Conservation (phyloP, 2,113 vertebrate genomes). For the Lepidothrix coronata region DNA sequence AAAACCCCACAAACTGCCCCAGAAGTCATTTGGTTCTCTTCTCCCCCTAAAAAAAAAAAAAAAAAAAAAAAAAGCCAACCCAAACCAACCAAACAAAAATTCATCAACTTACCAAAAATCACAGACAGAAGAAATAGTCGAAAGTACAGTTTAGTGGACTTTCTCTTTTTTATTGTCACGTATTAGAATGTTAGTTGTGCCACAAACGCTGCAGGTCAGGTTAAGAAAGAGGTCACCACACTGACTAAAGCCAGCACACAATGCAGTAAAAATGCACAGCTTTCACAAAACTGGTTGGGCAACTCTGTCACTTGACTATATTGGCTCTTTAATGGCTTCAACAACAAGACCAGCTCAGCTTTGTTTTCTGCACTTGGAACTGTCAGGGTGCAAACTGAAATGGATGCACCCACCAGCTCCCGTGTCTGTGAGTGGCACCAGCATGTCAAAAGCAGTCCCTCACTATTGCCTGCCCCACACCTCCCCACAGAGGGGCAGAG, state of each 20-base stretch:
- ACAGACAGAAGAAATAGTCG: neutral
- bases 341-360: neutral
- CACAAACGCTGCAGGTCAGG: neutral
- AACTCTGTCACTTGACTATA: conserved; percentile 37
- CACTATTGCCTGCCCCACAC: neutral
- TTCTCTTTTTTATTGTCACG: neutral
- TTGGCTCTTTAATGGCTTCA: neutral
- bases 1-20: neutral
- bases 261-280: neutral
- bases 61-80: neutral
- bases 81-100: neutral
- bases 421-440: fast-evolving
- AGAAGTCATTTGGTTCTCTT: neutral
- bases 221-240: neutral
- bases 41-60: neutral
- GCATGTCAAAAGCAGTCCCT: neutral
- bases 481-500: neutral
- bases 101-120: neutral
- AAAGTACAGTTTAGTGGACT: neutral
- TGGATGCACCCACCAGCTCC: neutral
- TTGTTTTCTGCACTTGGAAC: neutral
- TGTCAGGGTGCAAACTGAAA: neutral
- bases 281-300: conserved; percentile 50
- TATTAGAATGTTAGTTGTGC: neutral
- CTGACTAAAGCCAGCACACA: neutral